phyloP scores from a whole-genome alignment of 1,140 invertebrate genomes.

The Diabrotica undecimpunctata region DNA sequence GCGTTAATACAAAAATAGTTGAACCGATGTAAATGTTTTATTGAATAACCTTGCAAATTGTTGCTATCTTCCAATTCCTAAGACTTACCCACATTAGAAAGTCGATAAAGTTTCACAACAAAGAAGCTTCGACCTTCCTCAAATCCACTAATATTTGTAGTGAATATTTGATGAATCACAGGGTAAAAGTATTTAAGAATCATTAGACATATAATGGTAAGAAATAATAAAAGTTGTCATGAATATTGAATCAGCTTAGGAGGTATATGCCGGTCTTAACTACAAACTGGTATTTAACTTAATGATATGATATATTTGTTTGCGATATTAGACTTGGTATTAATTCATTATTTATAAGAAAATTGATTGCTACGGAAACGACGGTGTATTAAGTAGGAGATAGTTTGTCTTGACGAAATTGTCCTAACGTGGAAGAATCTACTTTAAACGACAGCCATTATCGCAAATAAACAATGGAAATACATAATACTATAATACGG shows the following conservation, averaged over 20 bases:
- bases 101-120: neutral
- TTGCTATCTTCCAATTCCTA: too few relatives aligned
- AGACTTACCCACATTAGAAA: too few relatives aligned
- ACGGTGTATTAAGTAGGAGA: neutral
- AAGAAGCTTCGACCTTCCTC: neutral
- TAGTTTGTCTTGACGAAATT: neutral
- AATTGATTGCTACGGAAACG: slow-evolving; percentile 12
- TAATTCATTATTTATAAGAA: slow-evolving; percentile 13
- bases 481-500: too few relatives aligned
- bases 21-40: too few relatives aligned
- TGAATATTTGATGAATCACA: slow-evolving; percentile 1
- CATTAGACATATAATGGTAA: slow-evolving; percentile 17
- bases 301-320: slow-evolving; percentile 20
- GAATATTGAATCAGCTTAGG: slow-evolving; percentile 9
- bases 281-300: slow-evolving; percentile 10
- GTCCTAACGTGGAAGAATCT: too few relatives aligned
- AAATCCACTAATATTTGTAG: neutral
- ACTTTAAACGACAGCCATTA: too few relatives aligned
- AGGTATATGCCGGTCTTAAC: slow-evolving; percentile 15
- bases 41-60: too few relatives aligned
- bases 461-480: too few relatives aligned
- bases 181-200: slow-evolving; percentile 14
- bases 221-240: slow-evolving; percentile 11
- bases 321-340: slow-evolving; percentile 16
- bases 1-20: too few relatives aligned